Evolutionary conservation across 2,888 invertebrate genomes (phyloP), one percentile per base, ranked within the genome.

Genomic region (Mycalesis mineus): DNA sequence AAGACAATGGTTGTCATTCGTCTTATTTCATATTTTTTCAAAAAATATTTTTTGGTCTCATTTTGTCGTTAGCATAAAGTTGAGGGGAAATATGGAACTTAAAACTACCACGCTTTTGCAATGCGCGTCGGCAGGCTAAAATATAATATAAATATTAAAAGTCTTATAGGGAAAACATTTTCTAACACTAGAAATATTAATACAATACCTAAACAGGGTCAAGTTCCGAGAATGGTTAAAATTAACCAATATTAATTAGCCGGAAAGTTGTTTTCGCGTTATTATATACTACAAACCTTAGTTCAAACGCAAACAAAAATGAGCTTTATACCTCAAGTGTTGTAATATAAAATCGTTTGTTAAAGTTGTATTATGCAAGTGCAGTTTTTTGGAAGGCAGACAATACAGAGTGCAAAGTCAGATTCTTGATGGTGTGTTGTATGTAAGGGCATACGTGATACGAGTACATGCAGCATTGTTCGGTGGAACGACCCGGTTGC

Each of bases 161-260:
- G 22, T 22, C 5, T 22, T 22, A 22, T 22, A 22, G 22, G 22
- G 5, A 22, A 22, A 22, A 4, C 3, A 5, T 22, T 22, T 22
- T 22, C n/a, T n/a, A n/a, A n/a, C n/a, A 22, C 22, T 22, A 22
- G 22, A 22, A 4, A 22, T 22, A 22, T 4, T 22, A 22, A 22
- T 22, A 5, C 2, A 22, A 22, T 22, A 22, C 22, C 22, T 22
- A 22, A 22, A 45, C 22, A 42, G 40, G 55, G 54, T 55, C 39
- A 52, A 37, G n/a, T 48, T 60, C 62, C 57, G 31, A 60, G 62
- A 61, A 66, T 48, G 40, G 60, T 61, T 64, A 60, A 67, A 67
- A 60, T 67, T 68, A 66, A 67, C 67, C 52, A 65, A 65, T 14
- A 14, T 51, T 47, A 59, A 57, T 45, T 69, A 66, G 65, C 54